Evolutionary conservation across 2,113 vertebrate genomes (phyloP).

Genomic region (Engraulis encrasicolus): DNA sequence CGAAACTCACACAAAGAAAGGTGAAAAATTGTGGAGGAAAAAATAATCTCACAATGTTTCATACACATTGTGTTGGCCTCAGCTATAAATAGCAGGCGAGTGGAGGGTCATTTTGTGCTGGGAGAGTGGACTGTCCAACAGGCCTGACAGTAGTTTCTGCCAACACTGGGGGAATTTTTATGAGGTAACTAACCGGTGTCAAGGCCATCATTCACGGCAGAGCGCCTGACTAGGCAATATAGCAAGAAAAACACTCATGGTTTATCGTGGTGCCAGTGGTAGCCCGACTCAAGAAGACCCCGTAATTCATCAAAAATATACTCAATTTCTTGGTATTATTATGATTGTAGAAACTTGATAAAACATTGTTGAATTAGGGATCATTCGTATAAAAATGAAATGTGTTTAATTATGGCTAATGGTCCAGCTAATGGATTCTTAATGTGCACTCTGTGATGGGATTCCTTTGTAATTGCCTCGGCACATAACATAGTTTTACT

Average conservation of each 20-base stretch:
- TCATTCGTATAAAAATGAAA: too few species aligned
- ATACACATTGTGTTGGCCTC: neutral
- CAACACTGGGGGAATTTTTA: neutral
- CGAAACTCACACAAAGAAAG: neutral
- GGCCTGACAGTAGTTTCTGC: neutral
- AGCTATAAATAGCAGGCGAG: neutral
- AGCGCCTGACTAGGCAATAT: conserved; percentile 13
- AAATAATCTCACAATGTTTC: neutral
- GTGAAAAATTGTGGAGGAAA: conserved; percentile 7
- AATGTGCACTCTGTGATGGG: too few species aligned
- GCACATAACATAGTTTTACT: too few species aligned
- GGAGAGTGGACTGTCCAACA: neutral
- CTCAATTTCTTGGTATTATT: too few species aligned
- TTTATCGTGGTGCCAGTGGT: too few species aligned
- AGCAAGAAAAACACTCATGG: neutral
- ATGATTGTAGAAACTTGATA: neutral
- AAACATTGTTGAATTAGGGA: too few species aligned
- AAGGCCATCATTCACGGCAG: neutral
- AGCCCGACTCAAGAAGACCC: neutral
- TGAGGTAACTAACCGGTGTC: neutral
- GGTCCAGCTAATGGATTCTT: too few species aligned
- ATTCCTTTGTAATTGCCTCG: too few species aligned
- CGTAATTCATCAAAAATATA: too few species aligned
- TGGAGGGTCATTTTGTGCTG: neutral
- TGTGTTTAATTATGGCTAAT: too few species aligned